Percentiles rank a stretch among this genome's conserved stretches.
Evolutionary conservation across 1,140 invertebrate genomes (phyloP).

Genomic region (Onthophagus taurus): DNA sequence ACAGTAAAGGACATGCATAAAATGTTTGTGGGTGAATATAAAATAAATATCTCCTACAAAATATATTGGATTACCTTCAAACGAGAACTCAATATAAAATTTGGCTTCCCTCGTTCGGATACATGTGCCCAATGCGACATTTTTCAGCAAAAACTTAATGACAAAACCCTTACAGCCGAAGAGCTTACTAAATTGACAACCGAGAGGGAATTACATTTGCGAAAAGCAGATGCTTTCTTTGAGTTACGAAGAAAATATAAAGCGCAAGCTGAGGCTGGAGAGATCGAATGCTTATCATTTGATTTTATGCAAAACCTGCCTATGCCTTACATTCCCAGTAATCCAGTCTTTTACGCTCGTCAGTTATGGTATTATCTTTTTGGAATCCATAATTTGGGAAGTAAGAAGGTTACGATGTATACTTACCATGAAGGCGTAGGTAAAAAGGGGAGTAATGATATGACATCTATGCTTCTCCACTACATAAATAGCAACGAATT

Average conservation of each 20-base stretch:
- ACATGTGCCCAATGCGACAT: slow-evolving; percentile 15
- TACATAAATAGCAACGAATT: slow-evolving; percentile 16
- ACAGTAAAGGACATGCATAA: slow-evolving; percentile 15
- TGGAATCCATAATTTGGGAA: slow-evolving; percentile 17
- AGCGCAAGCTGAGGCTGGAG: slow-evolving; percentile 7
- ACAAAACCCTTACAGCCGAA: slow-evolving; percentile 4
- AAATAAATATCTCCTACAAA: slow-evolving; percentile 13
- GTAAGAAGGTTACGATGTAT: slow-evolving; percentile 16
- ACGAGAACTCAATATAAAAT: slow-evolving; percentile 15
- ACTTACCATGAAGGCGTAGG: slow-evolving; percentile 21
- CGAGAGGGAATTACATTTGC: slow-evolving; percentile 15
- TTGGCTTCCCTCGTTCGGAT: slow-evolving; percentile 15
- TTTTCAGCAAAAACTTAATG: slow-evolving; percentile 7
- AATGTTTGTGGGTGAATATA: slow-evolving; percentile 9
- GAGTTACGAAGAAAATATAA: slow-evolving; percentile 12
- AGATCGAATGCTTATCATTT: slow-evolving; percentile 10
- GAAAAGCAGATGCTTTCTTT: slow-evolving; percentile 13
- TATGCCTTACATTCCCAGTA: slow-evolving; percentile 16
- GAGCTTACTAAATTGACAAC: neutral
- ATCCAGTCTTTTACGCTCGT: slow-evolving; percentile 18
- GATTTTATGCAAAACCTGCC: slow-evolving; percentile 20
- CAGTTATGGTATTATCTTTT: slow-evolving; percentile 20
- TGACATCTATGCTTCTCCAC: slow-evolving; percentile 19
- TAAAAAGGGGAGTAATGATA: slow-evolving; percentile 21
- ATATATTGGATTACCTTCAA: slow-evolving; percentile 14